Percentiles rank a stretch among this genome's conserved stretches.
Evolutionary conservation across 2,888 invertebrate species (phyloP).

Genomic region (Agrochola lychnidis): DNA sequence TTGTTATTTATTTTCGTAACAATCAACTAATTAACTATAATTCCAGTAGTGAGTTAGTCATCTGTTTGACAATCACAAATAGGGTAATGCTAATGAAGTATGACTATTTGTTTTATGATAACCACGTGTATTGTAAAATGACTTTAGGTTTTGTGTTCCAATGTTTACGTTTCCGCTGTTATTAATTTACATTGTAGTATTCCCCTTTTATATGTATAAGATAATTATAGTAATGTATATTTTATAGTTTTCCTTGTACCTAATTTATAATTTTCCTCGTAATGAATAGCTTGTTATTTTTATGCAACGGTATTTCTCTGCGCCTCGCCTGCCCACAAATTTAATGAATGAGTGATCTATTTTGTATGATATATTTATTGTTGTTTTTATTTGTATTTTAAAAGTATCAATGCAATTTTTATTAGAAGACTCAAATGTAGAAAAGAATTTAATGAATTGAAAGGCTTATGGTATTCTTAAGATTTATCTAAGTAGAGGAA

Average conservation of each 20-base stretch:
- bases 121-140: slow-evolving; percentile 15
- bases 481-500: neutral
- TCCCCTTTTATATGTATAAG: neutral
- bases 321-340: too few species aligned
- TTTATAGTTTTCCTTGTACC: slow-evolving; percentile 1
- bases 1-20: neutral
- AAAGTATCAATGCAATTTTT: neutral
- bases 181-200: slow-evolving; percentile 11
- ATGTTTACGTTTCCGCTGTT: slow-evolving; percentile 7
- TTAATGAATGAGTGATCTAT: slow-evolving; percentile 7
- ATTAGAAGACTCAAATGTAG: neutral
- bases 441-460: neutral
- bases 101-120: slow-evolving; percentile 41
- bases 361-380: neutral
- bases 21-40: slow-evolving; percentile 7
- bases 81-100: slow-evolving; percentile 32
- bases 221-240: neutral
- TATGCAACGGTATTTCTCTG: slow-evolving; percentile 8
- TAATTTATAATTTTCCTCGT: slow-evolving; percentile 18
- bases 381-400: too few species aligned
- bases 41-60: slow-evolving; percentile 21
- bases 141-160: slow-evolving; percentile 52
- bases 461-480: too few species aligned
- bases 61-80: slow-evolving; percentile 38
- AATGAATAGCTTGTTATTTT: slow-evolving; percentile 5